Conservation (phyloP, 2,797 vertebrate species). For the Parotocinclus haroldoi region DNA sequence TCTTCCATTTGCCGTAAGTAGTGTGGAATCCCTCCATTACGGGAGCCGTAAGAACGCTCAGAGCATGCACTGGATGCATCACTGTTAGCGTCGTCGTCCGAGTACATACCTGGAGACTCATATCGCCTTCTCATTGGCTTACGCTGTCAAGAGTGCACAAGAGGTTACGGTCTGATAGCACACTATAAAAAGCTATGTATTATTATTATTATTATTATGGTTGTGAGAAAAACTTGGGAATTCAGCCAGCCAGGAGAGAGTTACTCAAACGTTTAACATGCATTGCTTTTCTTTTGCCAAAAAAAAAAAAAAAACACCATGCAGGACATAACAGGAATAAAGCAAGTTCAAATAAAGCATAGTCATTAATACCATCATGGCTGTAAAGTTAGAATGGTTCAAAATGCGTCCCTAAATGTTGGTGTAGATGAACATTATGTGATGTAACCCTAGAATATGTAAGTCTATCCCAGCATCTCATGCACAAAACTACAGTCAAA, state of each 20-base stretch:
- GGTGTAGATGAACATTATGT: background rate
- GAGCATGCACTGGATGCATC: conserved; percentile 95
- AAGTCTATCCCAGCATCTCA: too few species aligned
- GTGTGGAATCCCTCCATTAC: conserved; percentile 89
- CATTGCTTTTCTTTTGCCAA: conserved; percentile 23
- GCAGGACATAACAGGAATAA: conserved; percentile 33
- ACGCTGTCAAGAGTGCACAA: conserved; percentile 68
- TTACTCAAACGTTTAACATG: conserved; percentile 18
- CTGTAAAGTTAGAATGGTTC: too few species aligned
- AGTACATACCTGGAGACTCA: conserved; percentile 91
- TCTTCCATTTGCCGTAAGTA: conserved; percentile 94
- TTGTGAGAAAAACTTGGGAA: background rate
- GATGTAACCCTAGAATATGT: too few species aligned
- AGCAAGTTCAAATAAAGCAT: background rate
- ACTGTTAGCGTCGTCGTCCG: conserved; percentile 92
- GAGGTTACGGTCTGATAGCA: background rate
- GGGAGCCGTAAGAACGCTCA: conserved; percentile 89
- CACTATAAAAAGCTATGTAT: background rate
- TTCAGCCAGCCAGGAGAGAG: conserved; percentile 11
- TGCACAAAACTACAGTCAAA: too few species aligned
- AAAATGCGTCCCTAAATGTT: background rate
- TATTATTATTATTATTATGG: background rate
- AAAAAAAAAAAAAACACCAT: conserved; percentile 55
- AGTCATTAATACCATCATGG: background rate
- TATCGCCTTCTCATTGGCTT: conserved; percentile 89